Base-by-base conservation (phyloP, 92 coral and sea anemone genomes). In the Virgularia gustaviana region DNA sequence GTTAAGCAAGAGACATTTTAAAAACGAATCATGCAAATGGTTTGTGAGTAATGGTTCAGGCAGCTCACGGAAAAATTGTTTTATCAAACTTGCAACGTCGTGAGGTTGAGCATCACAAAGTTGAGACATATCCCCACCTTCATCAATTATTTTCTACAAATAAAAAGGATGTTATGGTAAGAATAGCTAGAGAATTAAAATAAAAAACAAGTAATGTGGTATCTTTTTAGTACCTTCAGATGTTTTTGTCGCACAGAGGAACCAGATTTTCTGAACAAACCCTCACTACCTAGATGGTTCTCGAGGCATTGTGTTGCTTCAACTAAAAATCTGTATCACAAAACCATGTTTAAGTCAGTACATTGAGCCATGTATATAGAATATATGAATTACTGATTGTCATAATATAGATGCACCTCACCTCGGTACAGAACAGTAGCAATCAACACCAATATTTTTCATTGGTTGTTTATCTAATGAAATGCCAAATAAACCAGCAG, bases 261-360 rank as follows among this genome's bases (percentile, higher is more conserved):
- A 19, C 98, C 98, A 67, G 98, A 92, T 73, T 89, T 89, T 66
- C 98, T 83, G 38, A 92, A 92, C 11, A 92, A 82, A 18, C 98
- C 98, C 49, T 92, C 98, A 53, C 96, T 92, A 28, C 76, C 85
- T 44, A 92, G 81, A 75, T 92, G 94, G 36, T 87, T 86, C 66
- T 86, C 90, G 47, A 92, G 89, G 55, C 83, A 92, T 39, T 73
- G 72, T 62, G 96, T 82, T 44, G 89, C 85, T 74, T 92, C 92
- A 39, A 92, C 86, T 73, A 92, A 78, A 77, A 92, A 92, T 54
- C 98, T 92, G 54, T 5, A 32, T 44, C 18, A 35, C 33, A 36
- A 34, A 53, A 41, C 51, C 36, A 36, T 35, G 36, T 70, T 30
- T 25, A 9, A 38, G 10, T 72, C 28, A 47, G 34, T 55, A 37